Evolutionary conservation across 2,888 invertebrate genomes (phyloP).

Genomic region (Oeneis ivallda): DNA sequence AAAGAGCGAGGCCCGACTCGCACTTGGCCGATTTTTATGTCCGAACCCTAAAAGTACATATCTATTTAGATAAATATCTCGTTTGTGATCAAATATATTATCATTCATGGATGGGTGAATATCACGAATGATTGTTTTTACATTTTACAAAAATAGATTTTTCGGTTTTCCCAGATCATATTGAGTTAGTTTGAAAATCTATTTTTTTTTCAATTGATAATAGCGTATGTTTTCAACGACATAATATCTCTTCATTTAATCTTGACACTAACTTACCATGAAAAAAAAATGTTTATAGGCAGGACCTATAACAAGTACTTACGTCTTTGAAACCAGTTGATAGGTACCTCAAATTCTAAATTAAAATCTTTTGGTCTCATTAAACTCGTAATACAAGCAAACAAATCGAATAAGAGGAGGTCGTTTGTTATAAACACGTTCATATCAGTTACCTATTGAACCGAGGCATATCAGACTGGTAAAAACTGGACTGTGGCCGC

Average conservation of each 20-base stretch:
- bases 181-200: too few relatives aligned
- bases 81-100: neutral
- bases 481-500: conserved; percentile 80
- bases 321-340: too few relatives aligned
- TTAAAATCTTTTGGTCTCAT: conserved; percentile 10
- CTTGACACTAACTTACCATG: too few relatives aligned
- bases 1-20: too few relatives aligned
- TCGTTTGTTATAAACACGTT: conserved; percentile 67
- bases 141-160: neutral
- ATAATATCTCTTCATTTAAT: too few relatives aligned
- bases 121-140: neutral
- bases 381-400: conserved; percentile 35
- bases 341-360: too few relatives aligned
- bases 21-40: too few relatives aligned
- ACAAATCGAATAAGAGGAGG: conserved; percentile 71
- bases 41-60: too few relatives aligned
- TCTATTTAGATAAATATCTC: neutral
- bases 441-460: conserved; percentile 83
- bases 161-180: neutral
- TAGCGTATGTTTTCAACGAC: too few relatives aligned
- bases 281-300: too few relatives aligned
- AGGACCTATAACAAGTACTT: too few relatives aligned
- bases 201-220: too few relatives aligned
- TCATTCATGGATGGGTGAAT: neutral
- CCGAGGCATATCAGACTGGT: conserved; percentile 80